Evolutionary conservation across 2,888 invertebrate genomes (phyloP).

Genomic region (Apamea epomidion): DNA sequence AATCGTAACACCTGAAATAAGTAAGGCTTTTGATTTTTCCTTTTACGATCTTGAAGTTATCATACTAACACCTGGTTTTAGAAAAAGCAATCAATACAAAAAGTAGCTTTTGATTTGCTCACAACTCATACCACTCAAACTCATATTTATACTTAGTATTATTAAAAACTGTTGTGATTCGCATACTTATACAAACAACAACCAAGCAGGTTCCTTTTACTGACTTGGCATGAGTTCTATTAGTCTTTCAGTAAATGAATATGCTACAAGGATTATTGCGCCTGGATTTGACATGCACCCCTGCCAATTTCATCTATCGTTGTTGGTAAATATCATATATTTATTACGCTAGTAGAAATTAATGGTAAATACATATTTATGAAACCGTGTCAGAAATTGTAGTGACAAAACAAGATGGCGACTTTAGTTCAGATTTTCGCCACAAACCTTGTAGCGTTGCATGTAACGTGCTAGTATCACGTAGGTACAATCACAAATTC

Average conservation of each 20-base stretch:
- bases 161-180: background rate
- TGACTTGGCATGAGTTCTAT: background rate
- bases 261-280: background rate
- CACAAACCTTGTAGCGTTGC: background rate
- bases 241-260: background rate
- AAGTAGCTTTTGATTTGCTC: background rate
- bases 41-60: background rate
- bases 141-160: background rate
- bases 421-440: background rate
- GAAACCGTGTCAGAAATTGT: background rate
- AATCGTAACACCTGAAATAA: background rate
- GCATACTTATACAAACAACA: background rate
- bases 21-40: constrained; percentile 2
- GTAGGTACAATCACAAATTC: too few relatives aligned
- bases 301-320: background rate
- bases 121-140: too few relatives aligned
- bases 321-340: background rate
- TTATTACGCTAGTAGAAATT: too few relatives aligned
- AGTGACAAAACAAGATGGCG: background rate
- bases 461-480: background rate
- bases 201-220: background rate
- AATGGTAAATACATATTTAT: too few relatives aligned
- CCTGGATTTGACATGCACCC: background rate
- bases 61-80: too few relatives aligned
- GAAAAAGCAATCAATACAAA: background rate